These are phyloP conservation scores for Netelia fuscicornis DNA, from an alignment of 2,888 invertebrate genomes.

Conservation along the genomic window DNA sequence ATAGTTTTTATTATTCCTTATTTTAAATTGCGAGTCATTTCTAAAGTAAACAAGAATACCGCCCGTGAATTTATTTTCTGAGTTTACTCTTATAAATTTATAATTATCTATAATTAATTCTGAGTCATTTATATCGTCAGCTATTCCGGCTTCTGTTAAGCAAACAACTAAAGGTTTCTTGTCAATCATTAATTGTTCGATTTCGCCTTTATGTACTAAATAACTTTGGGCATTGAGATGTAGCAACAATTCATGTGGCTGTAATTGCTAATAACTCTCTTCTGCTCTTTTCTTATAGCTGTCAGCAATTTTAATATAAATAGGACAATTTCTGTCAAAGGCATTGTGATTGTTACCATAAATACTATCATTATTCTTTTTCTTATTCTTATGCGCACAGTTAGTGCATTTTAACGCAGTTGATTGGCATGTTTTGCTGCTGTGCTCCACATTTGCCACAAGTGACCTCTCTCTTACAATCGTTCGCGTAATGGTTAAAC, in stretches of 20 bases:
- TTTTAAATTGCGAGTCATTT: slow-evolving; percentile 52
- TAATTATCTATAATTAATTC: slow-evolving; percentile 50
- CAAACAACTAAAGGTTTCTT: slow-evolving; percentile 49
- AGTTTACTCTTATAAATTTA: slow-evolving; percentile 48
- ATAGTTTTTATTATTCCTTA: slow-evolving; percentile 55
- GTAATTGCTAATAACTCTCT: slow-evolving; percentile 37
- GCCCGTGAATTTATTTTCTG: slow-evolving; percentile 50
- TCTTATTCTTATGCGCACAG: slow-evolving; percentile 38
- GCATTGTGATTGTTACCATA: slow-evolving; percentile 50
- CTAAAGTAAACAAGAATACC: slow-evolving; percentile 53
- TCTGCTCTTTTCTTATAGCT: slow-evolving; percentile 44
- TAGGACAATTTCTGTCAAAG: slow-evolving; percentile 37
- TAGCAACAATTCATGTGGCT: slow-evolving; percentile 45
- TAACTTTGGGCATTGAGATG: slow-evolving; percentile 56
- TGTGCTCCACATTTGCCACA: slow-evolving; percentile 55
- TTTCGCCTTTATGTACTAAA: slow-evolving; percentile 45
- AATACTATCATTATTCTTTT: slow-evolving; percentile 19
- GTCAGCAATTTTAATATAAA: slow-evolving; percentile 42
- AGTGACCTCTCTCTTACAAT: slow-evolving; percentile 44
- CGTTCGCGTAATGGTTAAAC: slow-evolving; percentile 49
- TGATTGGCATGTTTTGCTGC: slow-evolving; percentile 40
- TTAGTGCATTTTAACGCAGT: slow-evolving; percentile 45
- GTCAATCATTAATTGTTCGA: slow-evolving; percentile 43
- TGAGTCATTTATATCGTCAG: slow-evolving; percentile 52
- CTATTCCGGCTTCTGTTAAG: slow-evolving; percentile 47